Conservation (phyloP, 2,113 vertebrate species). For the Psammodynastes pulverulentus region DNA sequence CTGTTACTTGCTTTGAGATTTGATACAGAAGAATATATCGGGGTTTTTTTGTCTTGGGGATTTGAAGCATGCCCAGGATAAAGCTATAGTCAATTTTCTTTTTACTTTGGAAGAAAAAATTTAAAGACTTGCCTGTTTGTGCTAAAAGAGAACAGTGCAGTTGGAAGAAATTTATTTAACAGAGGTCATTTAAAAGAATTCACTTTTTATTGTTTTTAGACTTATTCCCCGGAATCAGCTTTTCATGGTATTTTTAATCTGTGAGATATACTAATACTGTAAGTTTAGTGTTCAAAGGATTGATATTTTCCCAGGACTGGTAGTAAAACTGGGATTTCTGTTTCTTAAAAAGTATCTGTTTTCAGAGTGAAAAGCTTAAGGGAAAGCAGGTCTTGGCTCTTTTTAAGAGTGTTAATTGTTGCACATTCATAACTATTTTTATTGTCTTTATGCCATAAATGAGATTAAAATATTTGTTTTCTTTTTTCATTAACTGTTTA, state of each 20-base stretch:
- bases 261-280: neutral
- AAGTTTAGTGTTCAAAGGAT: neutral
- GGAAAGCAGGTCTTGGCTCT: neutral
- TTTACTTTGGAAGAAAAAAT: neutral
- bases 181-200: neutral
- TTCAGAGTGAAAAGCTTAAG: neutral
- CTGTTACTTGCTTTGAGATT: neutral
- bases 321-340: neutral
- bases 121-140: neutral
- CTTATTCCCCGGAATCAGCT: neutral
- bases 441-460: neutral
- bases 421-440: neutral
- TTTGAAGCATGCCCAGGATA: neutral
- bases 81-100: neutral
- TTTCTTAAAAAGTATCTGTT: neutral
- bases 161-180: neutral
- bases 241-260: neutral
- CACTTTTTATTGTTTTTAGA: neutral
- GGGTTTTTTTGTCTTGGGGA: neutral
- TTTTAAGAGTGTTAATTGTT: neutral
- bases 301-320: neutral
- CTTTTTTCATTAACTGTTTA: neutral
- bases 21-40: neutral
- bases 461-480: neutral
- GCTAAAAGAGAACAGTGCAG: neutral